Evolutionary conservation across 2,113 vertebrate species (phyloP).

Genomic region (Epinephelus moara): DNA sequence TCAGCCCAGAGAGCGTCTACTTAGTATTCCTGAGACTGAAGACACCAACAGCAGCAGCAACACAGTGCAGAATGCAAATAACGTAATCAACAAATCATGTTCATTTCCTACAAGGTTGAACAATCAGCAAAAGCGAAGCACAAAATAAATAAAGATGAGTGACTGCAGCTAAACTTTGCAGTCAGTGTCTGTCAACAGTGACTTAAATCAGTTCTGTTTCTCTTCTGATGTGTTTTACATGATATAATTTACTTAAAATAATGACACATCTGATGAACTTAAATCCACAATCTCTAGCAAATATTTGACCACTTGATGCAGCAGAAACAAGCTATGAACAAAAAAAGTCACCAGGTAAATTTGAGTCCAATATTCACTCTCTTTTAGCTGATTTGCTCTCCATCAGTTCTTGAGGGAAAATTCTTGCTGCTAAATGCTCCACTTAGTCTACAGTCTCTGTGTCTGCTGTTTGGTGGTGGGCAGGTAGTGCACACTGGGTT

Average conservation of each 20-base stretch:
- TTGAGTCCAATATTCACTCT: too few species aligned
- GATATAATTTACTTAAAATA: neutral
- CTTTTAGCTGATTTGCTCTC: neutral
- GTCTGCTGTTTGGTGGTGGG: neutral
- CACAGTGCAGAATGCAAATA: constrained; percentile 1
- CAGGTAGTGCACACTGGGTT: too few species aligned
- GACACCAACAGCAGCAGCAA: neutral
- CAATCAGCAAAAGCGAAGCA: neutral
- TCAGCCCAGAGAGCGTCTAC: neutral
- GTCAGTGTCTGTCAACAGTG: neutral
- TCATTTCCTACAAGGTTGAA: neutral
- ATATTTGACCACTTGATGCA: neutral
- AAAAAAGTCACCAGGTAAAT: neutral
- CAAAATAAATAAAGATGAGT: neutral
- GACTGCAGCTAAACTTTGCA: neutral
- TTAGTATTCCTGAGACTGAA: neutral
- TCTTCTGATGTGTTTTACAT: neutral
- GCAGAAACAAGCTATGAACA: neutral
- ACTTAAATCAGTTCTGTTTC: neutral
- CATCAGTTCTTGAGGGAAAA: neutral
- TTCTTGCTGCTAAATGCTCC: neutral
- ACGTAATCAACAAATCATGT: neutral
- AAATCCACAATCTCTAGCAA: neutral
- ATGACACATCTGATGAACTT: neutral
- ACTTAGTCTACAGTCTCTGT: neutral